These are phyloP conservation scores for Oncopeltus fasciatus DNA, from an alignment of 1,140 invertebrate species.

Conservation along the genomic window DNA sequence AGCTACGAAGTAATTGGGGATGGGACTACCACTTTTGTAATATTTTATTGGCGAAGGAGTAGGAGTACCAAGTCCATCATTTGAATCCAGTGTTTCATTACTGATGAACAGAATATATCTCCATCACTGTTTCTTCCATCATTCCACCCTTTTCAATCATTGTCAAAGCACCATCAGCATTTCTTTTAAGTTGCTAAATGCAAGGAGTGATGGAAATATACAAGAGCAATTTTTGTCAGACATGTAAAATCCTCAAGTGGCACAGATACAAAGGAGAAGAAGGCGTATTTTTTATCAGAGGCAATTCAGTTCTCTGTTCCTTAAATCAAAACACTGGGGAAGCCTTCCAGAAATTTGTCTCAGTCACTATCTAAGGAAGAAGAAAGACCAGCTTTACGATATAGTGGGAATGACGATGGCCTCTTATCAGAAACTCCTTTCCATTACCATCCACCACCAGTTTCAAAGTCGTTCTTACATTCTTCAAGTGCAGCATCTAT, in stretches of 20 bases:
- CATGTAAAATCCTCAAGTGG: background rate
- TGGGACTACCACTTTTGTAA: background rate
- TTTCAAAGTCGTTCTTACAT: background rate
- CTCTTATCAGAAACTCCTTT: background rate
- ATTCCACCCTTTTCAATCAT: too few species aligned
- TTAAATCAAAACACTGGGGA: background rate
- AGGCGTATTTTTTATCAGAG: background rate
- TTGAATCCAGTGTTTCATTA: too few species aligned
- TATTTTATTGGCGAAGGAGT: too few species aligned
- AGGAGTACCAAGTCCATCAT: too few species aligned
- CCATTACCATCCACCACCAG: background rate
- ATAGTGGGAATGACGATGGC: background rate
- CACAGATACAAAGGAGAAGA: background rate
- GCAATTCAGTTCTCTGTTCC: background rate
- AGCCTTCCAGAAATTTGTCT: background rate
- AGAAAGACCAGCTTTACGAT: background rate
- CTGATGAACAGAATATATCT: too few species aligned
- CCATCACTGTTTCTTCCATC: background rate
- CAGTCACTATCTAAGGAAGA: background rate
- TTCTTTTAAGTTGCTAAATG: background rate
- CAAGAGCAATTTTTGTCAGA: background rate
- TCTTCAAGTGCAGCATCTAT: background rate
- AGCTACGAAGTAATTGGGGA: background rate
- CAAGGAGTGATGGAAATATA: background rate
- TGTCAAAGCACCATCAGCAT: too few species aligned